Evolutionary conservation across 2,797 vertebrate genomes (phyloP).

Genomic region (Poecilia gillii): DNA sequence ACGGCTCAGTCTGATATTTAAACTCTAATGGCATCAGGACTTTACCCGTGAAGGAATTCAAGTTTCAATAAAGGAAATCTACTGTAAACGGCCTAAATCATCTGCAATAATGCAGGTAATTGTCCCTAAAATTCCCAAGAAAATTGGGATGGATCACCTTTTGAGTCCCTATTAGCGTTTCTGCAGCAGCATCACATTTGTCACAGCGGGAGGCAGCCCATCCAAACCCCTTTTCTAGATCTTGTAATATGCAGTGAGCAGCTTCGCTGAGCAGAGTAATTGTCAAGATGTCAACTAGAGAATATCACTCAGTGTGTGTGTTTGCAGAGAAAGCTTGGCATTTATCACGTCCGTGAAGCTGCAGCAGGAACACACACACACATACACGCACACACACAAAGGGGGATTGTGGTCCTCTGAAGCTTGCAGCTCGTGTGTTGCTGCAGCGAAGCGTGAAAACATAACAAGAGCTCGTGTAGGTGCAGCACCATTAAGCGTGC

Average conservation of each 20-base stretch:
- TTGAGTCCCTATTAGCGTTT: neutral
- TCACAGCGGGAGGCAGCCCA: neutral
- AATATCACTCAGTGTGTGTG: constrained; percentile 11
- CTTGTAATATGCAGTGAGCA: constrained; percentile 2
- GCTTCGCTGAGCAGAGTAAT: constrained; percentile 7
- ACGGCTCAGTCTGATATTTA: neutral
- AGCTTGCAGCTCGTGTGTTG: constrained; percentile 17
- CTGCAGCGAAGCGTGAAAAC: constrained; percentile 17
- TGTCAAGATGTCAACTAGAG: constrained; percentile 19
- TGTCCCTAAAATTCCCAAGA: neutral
- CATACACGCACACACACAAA: constrained; percentile 3
- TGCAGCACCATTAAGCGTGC: neutral
- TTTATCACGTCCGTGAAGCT: constrained; percentile 17
- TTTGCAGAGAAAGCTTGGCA: constrained; percentile 2
- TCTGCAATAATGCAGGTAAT: neutral
- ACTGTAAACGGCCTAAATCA: neutral
- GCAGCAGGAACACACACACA: neutral
- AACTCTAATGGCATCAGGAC: neutral
- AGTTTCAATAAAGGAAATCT: neutral
- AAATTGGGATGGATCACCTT: neutral
- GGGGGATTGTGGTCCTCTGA: constrained; percentile 15
- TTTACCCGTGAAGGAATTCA: neutral
- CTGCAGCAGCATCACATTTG: neutral
- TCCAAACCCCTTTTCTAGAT: neutral
- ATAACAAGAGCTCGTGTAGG: constrained; percentile 14